These are phyloP conservation scores for Lasioglossum marginatum DNA, from an alignment of 2,888 invertebrate species.

Conservation along the genomic window DNA sequence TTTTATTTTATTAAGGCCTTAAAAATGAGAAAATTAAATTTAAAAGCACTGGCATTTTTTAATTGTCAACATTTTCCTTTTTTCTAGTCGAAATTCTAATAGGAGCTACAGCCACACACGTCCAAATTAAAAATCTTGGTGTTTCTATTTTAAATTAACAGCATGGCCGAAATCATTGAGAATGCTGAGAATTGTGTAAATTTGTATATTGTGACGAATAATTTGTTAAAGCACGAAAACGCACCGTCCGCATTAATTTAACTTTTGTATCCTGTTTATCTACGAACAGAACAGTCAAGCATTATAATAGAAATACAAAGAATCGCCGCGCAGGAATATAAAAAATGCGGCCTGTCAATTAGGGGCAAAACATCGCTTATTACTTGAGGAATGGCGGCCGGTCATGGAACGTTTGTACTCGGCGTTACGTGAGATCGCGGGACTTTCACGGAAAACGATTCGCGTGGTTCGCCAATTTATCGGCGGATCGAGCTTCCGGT, in stretches of 20 bases:
- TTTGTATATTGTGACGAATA: too few species aligned
- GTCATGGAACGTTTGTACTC: conserved; percentile 18
- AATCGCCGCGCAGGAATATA: conserved; percentile 15
- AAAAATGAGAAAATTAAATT: too few species aligned
- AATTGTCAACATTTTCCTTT: neutral
- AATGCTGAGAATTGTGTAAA: too few species aligned
- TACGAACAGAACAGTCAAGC: neutral
- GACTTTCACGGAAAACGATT: conserved; percentile 39
- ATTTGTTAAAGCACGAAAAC: neutral
- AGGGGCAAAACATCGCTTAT: conserved; percentile 23
- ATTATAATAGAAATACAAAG: neutral
- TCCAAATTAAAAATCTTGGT: too few species aligned
- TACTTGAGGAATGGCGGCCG: conserved; percentile 24
- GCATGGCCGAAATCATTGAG: neutral
- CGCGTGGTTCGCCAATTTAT: conserved; percentile 49
- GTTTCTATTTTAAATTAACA: too few species aligned
- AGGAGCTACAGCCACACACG: too few species aligned
- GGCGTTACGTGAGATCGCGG: conserved; percentile 16
- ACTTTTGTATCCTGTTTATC: neutral
- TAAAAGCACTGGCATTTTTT: too few species aligned
- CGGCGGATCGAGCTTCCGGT: conserved; percentile 29
- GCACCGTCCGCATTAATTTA: neutral
- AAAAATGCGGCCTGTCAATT: conserved; percentile 39
- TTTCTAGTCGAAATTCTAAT: too few species aligned
- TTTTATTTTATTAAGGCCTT: too few species aligned